Evolutionary conservation across 2,797 vertebrate genomes (phyloP), one percentile per base, ranked within the genome.

Genomic region (Megalops cyprinoides): DNA sequence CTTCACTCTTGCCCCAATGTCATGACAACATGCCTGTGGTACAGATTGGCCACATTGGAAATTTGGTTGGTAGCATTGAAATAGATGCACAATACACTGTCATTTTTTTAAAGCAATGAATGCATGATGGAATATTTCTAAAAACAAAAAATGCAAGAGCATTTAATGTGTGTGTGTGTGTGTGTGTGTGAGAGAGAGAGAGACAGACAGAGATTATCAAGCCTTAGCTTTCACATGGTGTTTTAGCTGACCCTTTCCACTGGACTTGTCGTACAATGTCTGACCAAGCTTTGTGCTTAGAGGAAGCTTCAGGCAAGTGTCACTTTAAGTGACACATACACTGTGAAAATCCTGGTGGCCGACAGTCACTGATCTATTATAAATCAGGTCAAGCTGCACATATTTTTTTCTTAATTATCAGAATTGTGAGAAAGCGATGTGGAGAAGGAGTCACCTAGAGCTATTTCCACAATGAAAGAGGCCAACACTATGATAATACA

Each of bases 241-340:
- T 80, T 39, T 77, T 44, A 78, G 51, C 80, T 31, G 79, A 78
- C 77, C 81, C 84, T 84, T 76, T 85, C 85, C 86, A 76, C 81
- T 86, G 86, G 81, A 82, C 90, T 91, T 94, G 93, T 95, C 93
- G 94, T 93, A 89, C 91, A 87, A 84, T 83, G 88, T 94, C 94
- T 88, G 90, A 90, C 87, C 87, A 86, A 88, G 90, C 93, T 86
- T 87, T 84, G 87, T 28, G 93, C 96, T 97, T 91, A 87, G 90
- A 97, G 96, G 95, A 92, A 95, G 95, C 96, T 97, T 92, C 92
- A 93, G 97, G 97, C 95, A 94, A 96, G 93, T 98, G 97, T 97
- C 97, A 97, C 94, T 97, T 96, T 96, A 96, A 96, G 95, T 98
- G 97, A 97, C 95, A 97, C 95, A 94, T 90, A 89, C 87, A 90